Base-by-base conservation (phyloP, 2,888 invertebrate species). In the Xylota sylvarum region DNA sequence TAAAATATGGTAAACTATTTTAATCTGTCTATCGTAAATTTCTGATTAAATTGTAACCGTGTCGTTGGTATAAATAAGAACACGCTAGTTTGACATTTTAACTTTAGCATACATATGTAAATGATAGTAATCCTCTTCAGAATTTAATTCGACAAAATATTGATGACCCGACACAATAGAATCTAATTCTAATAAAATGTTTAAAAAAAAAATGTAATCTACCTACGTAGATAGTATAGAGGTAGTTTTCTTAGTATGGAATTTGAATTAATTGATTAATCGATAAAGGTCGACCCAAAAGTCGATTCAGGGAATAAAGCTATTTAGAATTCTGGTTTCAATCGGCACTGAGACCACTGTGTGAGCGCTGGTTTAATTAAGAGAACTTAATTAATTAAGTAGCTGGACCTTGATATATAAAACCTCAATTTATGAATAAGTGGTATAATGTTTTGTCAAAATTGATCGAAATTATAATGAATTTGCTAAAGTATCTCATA, bases 1-100 rank as follows among this genome's bases (percentile, higher is more conserved):
- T 40, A 46, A 64, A 43, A 17, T 46, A 64, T 70, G 70, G 55
- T 70, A 56, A 70, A 46, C 46, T 46, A 23, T 70, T 70, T 46
- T 70, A 70, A 58, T 58, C 43, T 6, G 32, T 30, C 7, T 19
- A 12, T 55, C 27, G 27, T 56, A 58, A 70, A 70, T 46, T 58
- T 46, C 4, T 46, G 48, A 70, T 23, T 69, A 43, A 56, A 23
- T 52, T 52, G 37, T 32, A 52, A 50, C 19, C 60, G 12, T 19
- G 23, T 60, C 23, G n/a, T 17, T 37, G 37, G 52, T 27, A 27
- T 5, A 10, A 23, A 69, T 32, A 30, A 9, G 32, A 30, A 43
- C 52, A 52, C 6, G 43, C 17, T 69, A 19, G n/a, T 19, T 9
- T 52, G 23, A 23, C 27, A 69, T 43, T 9, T 55, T 27, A 37